Evolutionary conservation across 1,140 invertebrate genomes (phyloP).

Genomic region (Bombus turneri): DNA sequence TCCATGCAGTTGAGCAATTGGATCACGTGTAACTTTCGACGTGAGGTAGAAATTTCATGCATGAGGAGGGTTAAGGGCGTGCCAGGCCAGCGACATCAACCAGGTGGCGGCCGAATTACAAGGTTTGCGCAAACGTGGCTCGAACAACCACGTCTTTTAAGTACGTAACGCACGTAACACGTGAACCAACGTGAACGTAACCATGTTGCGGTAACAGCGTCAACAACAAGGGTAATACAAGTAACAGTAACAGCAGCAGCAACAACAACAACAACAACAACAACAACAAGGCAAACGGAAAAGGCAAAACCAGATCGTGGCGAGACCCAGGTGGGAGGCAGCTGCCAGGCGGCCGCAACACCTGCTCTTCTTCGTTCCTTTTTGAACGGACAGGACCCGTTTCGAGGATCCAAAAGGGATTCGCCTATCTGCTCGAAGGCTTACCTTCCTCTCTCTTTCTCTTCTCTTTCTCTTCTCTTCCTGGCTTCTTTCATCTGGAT

Average conservation of each 20-base stretch:
- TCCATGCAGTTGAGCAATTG: background rate
- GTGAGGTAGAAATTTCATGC: conserved; percentile 40
- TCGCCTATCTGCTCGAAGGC: conserved; percentile 41
- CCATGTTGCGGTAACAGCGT: background rate
- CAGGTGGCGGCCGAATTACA: conserved; percentile 61
- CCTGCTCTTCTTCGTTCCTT: conserved; percentile 74
- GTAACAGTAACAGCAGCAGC: conserved; percentile 26
- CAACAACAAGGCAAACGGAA: conserved; percentile 58
- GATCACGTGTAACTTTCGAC: conserved; percentile 4
- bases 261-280: background rate
- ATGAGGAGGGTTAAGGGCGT: conserved; percentile 28
- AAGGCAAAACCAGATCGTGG: conserved; percentile 32
- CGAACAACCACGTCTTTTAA: background rate
- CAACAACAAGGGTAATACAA: conserved; percentile 6
- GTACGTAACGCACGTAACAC: background rate
- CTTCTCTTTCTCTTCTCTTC: background rate
- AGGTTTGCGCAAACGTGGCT: conserved; percentile 22
- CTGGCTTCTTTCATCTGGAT: background rate
- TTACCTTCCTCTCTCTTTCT: conserved; percentile 2
- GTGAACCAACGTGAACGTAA: conserved; percentile 16
- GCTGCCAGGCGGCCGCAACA: conserved; percentile 75
- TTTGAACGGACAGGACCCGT: conserved; percentile 61
- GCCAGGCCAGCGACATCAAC: conserved; percentile 41
- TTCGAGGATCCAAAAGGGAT: conserved; percentile 59
- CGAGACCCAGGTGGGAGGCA: conserved; percentile 78